Base-by-base conservation (phyloP, 2,797 vertebrate genomes). In the Psittacula derbiana region DNA sequence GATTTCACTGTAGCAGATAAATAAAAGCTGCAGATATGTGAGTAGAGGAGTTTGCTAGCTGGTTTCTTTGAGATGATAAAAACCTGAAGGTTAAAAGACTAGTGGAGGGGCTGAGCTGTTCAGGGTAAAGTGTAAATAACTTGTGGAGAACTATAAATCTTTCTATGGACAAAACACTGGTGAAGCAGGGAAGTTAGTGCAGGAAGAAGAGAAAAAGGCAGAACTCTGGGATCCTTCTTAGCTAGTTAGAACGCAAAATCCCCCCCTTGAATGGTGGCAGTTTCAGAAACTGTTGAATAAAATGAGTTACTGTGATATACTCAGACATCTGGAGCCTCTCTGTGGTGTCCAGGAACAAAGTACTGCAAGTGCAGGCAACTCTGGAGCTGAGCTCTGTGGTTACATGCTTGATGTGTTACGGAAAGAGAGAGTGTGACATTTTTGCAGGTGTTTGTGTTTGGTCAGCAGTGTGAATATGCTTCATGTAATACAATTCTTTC, bases 61-160 rank as follows among this genome's bases (percentile, higher is more conserved):
- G 80, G 12, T 65, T 74, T 90, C 53, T 92, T 91, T 90, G 85
- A 90, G 91, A 90, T 88, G 91, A 90, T 88, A 92, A 92, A 91
- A 78, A 27, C 28, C 21, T 50, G 30, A 60, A 65, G 33, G 44
- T 31, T 92, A 33, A 78, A 78, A 92, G 67, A 80, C 47, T 57
- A 47, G 28, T 58, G 50, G 8, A 82, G 47, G 12, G 28, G 12
- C 44, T 69, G 66, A 87, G 28, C 71, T 89, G 44, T 53, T 83
- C 43, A n/a, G 49, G 30, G 41, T 73, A 70, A 89, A 85, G 9
- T 8, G 31, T 43, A 33, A 85, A 58, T 50, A 76, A 11, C 16
- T 31, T 21, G 38, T 19, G 13, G 40, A 76, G 15, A 62, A 43
- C 47, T 60, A 33, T 70, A 14, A 30, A 43, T n/a, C 19, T 13